A percentile compares a stretch with the other conserved stretches of the same genome.
These are phyloP conservation scores for Zaprionus tsacasi DNA, from an alignment of 1,140 invertebrate genomes.

Conservation along the genomic window DNA sequence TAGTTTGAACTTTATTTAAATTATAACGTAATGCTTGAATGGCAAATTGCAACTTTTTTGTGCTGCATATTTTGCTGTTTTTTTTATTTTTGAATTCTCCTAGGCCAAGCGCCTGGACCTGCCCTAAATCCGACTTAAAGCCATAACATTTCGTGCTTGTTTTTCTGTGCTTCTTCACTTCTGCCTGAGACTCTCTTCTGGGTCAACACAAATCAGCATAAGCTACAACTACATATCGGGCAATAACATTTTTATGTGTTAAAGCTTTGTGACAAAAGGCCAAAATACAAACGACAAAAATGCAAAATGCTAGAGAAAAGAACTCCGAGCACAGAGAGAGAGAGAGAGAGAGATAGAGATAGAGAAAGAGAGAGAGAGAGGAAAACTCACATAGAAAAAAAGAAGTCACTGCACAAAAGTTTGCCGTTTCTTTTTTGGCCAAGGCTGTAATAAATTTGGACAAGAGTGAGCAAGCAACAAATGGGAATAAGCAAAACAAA, in stretches of 20 bases:
- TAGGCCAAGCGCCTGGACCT: slow-evolving; percentile 25
- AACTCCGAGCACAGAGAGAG: neutral
- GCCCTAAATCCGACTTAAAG: slow-evolving; percentile 67
- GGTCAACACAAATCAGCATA: slow-evolving; percentile 80
- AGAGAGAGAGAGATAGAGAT: no score
- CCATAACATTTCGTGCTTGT: slow-evolving; percentile 57
- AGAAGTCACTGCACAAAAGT: slow-evolving; percentile 61
- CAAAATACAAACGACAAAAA: slow-evolving; percentile 49
- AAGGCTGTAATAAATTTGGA: slow-evolving; percentile 71
- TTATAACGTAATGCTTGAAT: neutral
- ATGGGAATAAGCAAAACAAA: slow-evolving; percentile 78
- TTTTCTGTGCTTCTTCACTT: slow-evolving; percentile 4
- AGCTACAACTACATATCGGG: slow-evolving; percentile 74
- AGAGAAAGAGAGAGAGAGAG: neutral
- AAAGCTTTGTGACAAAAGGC: slow-evolving; percentile 80
- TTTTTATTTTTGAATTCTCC: slow-evolving; percentile 32
- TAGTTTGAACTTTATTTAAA: neutral
- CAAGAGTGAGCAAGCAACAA: slow-evolving; percentile 74
- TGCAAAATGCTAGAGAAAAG: slow-evolving; percentile 21
- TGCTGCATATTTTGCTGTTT: slow-evolving; percentile 12
- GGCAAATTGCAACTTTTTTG: slow-evolving; percentile 23
- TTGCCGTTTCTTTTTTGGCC: slow-evolving; percentile 48
- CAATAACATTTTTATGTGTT: slow-evolving; percentile 82
- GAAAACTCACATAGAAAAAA: slow-evolving; percentile 1
- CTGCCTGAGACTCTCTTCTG: slow-evolving; percentile 33